Conservation (phyloP, 2,797 vertebrate species). For the Aythya fuligula region DNA sequence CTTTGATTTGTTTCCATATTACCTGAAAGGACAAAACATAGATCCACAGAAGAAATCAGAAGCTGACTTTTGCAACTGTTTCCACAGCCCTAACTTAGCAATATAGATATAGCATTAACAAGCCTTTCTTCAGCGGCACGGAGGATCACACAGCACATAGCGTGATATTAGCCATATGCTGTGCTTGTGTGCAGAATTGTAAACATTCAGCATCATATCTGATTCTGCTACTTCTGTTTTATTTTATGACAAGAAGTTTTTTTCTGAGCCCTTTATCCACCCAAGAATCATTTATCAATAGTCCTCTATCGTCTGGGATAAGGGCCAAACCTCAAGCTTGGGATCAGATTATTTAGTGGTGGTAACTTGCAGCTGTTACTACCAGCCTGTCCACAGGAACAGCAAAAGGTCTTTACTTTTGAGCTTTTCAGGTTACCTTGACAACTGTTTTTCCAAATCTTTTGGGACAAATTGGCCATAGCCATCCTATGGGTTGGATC, state of each 20-base stretch:
- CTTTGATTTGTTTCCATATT: background rate
- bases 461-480: background rate
- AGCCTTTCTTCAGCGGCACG: background rate
- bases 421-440: background rate
- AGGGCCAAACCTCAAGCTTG: fast-evolving
- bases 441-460: background rate
- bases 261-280: background rate
- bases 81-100: fast-evolving
- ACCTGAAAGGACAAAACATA: constrained; percentile 15
- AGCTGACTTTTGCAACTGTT: background rate
- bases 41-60: constrained; percentile 21
- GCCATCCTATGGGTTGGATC: background rate
- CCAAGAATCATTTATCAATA: background rate
- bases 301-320: background rate
- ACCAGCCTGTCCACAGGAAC: background rate
- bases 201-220: background rate
- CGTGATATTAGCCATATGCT: background rate
- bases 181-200: background rate
- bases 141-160: fast-evolving
- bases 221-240: background rate
- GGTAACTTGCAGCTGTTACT: background rate
- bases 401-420: background rate
- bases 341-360: background rate
- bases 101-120: background rate
- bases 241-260: background rate